Base-by-base conservation (phyloP, 1,140 invertebrate species). In the Cherax quadricarinatus region DNA sequence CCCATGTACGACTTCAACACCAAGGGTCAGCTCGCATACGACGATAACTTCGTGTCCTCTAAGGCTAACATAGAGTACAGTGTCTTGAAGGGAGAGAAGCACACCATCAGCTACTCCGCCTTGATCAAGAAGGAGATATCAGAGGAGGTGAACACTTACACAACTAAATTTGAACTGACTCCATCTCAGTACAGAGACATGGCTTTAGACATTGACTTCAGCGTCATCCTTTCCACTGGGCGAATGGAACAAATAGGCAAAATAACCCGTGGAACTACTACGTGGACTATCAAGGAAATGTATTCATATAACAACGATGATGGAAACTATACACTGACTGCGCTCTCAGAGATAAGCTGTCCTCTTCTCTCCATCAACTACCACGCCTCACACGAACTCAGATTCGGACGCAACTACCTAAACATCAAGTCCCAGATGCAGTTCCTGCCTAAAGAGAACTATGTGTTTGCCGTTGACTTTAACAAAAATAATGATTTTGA, bases 91-190 rank as follows among this genome's bases (percentile, higher is more conserved):
- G 87, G 75, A 9, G 79, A 48, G 10, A 70, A 48, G 78, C 87
- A 89, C 10, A 89, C 10, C 14, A 62, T 89, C 41, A 53, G 82
- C 12, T 60, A 89, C n/a, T 48, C 57, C 62, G 78, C 30, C 41
- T 30, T 82, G 10, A 48, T 82, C 79, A 89, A 82, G 79, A 82
- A 70, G 41, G 87, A 89, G 30, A n/a, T 16, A 18, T 41, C 79
- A 41, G 53, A 80, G 1, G 60, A 62, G 5, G n/a, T 66, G 14
- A 51, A n/a, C 7, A 82, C 53, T 49, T 89, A 89, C 60, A 41
- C 62, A 18, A 16, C 70, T 48, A 70, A 51, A 41, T 89, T 89
- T 82, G 79, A 82, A n/a, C 53, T 83, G 3, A 82, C 30, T 70
- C 79, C 87, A 48, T 21, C 79, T 10, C 78, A 89, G n/a, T 89